Evolutionary conservation across 2,888 invertebrate species (phyloP), one percentile per base, ranked within the genome.

Genomic region (Graphium colonna): DNA sequence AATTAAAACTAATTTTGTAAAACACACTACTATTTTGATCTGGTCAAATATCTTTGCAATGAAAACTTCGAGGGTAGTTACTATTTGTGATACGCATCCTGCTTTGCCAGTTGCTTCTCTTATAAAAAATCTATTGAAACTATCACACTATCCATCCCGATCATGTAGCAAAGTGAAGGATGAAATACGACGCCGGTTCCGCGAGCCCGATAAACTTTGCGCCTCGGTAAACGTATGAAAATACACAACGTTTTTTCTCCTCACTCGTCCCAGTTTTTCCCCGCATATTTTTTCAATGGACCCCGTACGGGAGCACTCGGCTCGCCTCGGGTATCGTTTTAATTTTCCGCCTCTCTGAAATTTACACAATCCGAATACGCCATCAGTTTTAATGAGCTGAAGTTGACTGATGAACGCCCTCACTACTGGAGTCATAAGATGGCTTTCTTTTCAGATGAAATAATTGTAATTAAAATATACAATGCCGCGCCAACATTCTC

Each of bases 321-420:
- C 63, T 45, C 72, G 87, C 88, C 82, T 64, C 80, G 82, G 86
- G 88, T 79, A 77, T 73, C 79, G 77, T 89, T 88, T 88, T 88
- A 88, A 89, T 89, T 89, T 89, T 89, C 89, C 89, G 89, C 82
- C 71, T 68, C 73, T 71, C 71, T 75, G 78, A 83, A 83, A 82
- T 85, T 77, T 82, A 83, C 79, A 79, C 79, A 74, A 75, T 75
- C 73, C 71, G 80, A 88, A 86, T 82, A 86, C 82, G 84, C 80
- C 81, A 79, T 87, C 84, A 85, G 82, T 86, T 89, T 89, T 88
- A 89, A 88, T 87, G 88, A 88, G 84, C 82, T 82, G 78, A 85
- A 86, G 83, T 85, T 85, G 84, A 18, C 81, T 82, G 80, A 84
- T 86, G 79, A 75, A 71, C 72, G 69, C 64, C 60, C 71, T 71